Evolutionary conservation across 2,797 vertebrate species (phyloP).

Genomic region (Anguilla obscura): DNA sequence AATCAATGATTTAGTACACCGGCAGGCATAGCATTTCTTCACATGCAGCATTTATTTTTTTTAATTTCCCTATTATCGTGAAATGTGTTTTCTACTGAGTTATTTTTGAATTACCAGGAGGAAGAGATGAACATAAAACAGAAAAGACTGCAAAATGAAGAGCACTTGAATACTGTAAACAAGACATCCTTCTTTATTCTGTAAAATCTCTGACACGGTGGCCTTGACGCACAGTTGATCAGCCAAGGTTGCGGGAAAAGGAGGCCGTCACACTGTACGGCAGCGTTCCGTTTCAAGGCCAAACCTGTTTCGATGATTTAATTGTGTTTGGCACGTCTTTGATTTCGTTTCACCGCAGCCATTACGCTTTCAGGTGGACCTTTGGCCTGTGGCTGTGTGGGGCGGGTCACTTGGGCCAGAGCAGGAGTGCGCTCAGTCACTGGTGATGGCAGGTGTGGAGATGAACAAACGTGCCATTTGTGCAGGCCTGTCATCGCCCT

Average conservation of each 20-base stretch:
- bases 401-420: neutral
- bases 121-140: neutral
- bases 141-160: neutral
- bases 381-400: neutral
- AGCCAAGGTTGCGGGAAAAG: neutral
- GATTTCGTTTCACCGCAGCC: neutral
- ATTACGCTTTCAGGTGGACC: neutral
- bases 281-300: neutral
- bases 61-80: neutral
- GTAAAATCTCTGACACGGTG: neutral
- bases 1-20: neutral
- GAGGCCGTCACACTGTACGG: neutral
- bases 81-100: neutral
- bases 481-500: neutral
- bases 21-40: neutral
- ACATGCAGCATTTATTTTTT: neutral
- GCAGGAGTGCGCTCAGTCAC: neutral
- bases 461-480: neutral
- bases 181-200: neutral
- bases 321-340: neutral
- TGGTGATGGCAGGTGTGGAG: neutral
- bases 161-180: neutral
- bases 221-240: neutral
- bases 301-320: neutral
- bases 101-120: neutral